A percentile compares a stretch with the other conserved stretches of the same genome.
Conservation (phyloP, 2,797 vertebrate species). For the Trematomus bernacchii region DNA sequence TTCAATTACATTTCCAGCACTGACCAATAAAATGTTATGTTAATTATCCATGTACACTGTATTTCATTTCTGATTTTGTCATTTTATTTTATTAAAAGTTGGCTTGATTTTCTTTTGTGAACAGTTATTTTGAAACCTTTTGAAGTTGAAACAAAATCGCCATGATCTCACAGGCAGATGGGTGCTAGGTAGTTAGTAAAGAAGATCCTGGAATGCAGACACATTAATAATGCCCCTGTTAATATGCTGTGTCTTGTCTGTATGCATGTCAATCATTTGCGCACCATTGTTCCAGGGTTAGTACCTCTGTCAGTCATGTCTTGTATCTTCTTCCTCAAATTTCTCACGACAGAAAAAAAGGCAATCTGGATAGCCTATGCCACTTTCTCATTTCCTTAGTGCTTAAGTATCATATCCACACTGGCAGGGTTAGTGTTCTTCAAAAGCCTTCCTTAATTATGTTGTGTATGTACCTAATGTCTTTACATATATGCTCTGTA, state of each 20-base stretch:
- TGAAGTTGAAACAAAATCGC: conserved; percentile 42
- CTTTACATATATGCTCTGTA: conserved; percentile 66
- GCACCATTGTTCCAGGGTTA: conserved; percentile 56
- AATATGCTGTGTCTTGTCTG: conserved; percentile 43
- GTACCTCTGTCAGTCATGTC: conserved; percentile 51
- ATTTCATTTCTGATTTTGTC: conserved; percentile 16
- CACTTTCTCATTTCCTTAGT: conserved; percentile 64
- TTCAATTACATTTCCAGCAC: conserved; percentile 36
- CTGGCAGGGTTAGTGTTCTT: conserved; percentile 69
- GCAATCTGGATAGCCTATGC: conserved; percentile 45
- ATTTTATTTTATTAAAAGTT: conserved; percentile 34
- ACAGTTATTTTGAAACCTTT: conserved; percentile 25
- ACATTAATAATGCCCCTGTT: conserved; percentile 9
- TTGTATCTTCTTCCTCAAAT: conserved; percentile 60
- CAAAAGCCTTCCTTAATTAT: conserved; percentile 72
- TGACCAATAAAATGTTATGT: conserved; percentile 3
- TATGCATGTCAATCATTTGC: conserved; percentile 46
- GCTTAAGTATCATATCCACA: conserved; percentile 69
- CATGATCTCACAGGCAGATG: conserved; percentile 21
- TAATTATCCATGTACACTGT: not conserved
- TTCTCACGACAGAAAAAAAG: conserved; percentile 59
- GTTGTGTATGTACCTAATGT: conserved; percentile 51
- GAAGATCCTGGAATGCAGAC: conserved; percentile 33
- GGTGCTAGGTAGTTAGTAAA: conserved; percentile 24
- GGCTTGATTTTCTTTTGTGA: conserved; percentile 29